Evolutionary conservation across 2,113 vertebrate species (phyloP), one percentile per base, ranked within the genome.

Genomic region (Empidonax traillii): DNA sequence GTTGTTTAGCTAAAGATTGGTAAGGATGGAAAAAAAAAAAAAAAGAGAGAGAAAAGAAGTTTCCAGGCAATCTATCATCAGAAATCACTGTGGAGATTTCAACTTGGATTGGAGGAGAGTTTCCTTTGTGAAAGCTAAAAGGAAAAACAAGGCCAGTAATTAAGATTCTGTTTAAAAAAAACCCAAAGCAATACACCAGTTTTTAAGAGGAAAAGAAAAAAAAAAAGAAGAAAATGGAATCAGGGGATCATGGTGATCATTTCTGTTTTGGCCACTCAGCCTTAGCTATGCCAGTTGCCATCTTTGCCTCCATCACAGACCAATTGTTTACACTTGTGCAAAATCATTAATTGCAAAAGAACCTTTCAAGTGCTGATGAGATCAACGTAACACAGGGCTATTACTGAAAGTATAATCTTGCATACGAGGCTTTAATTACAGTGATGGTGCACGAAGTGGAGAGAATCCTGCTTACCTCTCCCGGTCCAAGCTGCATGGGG

Each of bases 261-360:
- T 71, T 93, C 47, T 89, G 30, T 18, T 69, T 66, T 28, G 49
- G 31, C 46, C 58, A 62, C 58, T 13, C 35, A 61, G 25, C 44
- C 53, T 47, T 3, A 65, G 21, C 56, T 63, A 28, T 10, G 10
- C 24, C 58, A 73, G 56, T 5, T 88, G 14, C 71, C 51, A 62
- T 17, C 83, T 58, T 62, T 63, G 55, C 71, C 51, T 16, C 75
- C 82, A 33, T 52, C 83, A 69, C 72, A 62, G 65, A 39, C 55
- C 51, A 84, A 67, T 63, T 87, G 43, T 59, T 92, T 71, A 28
- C 3, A 3, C n/a, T 52, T 78, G 35, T 86, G 68, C 52, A 92
- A 94, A 95, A 58, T 51, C 67, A 74, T 71, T 84, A 71, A 71
- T 55, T 94, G 83, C 86, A 39, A 55, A 90, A 93, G 72, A 93